A percentile compares a stretch with the other conserved stretches of the same genome.
These are phyloP conservation scores for Rhodophaea formosa DNA, from an alignment of 2,888 invertebrate genomes.

Conservation along the genomic window DNA sequence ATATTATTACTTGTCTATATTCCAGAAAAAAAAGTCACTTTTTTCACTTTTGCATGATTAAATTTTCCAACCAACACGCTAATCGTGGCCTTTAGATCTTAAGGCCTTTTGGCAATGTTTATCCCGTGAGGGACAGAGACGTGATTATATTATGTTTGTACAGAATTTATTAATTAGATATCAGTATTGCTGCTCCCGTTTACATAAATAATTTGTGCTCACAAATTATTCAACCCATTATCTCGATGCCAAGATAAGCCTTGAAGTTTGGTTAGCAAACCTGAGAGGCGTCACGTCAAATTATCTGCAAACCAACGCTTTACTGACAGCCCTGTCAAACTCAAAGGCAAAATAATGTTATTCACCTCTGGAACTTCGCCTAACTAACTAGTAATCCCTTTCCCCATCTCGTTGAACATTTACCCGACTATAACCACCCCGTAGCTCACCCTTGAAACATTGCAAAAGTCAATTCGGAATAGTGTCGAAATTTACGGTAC, in stretches of 20 bases:
- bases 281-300: background rate
- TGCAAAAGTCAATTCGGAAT: no score
- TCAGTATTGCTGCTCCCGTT: no score
- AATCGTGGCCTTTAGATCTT: no score
- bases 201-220: background rate
- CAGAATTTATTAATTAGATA: no score
- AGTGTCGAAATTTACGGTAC: no score
- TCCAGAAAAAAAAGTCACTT: no score
- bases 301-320: slow-evolving; percentile 1
- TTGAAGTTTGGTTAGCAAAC: background rate
- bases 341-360: slow-evolving; percentile 36
- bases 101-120: no score
- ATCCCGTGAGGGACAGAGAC: no score
- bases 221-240: slow-evolving; percentile 7
- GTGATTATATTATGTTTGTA: no score
- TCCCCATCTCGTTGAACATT: slow-evolving; percentile 38
- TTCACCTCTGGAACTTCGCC: slow-evolving; percentile 31
- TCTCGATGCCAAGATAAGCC: background rate
- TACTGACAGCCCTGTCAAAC: slow-evolving; percentile 31
- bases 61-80: no score
- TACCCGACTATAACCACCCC: slow-evolving; percentile 40
- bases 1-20: no score
- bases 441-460: slow-evolving; percentile 19
- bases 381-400: slow-evolving; percentile 30
- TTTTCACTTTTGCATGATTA: no score